Base-by-base conservation (phyloP, 2,888 invertebrate genomes). In the Imbricaverruca yamaguchii region DNA sequence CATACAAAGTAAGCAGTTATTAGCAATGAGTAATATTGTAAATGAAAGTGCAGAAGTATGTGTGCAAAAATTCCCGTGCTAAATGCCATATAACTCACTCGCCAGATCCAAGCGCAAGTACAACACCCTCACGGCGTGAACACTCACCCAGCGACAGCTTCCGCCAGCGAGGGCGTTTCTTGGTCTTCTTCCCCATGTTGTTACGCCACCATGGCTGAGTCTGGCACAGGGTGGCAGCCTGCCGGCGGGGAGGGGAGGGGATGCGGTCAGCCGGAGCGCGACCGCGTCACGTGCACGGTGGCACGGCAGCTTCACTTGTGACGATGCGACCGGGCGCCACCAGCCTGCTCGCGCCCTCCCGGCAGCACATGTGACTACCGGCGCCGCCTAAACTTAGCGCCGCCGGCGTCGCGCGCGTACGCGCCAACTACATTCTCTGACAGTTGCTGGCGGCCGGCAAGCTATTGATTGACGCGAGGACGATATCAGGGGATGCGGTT, bases 81-180 rank as follows among this genome's bases (percentile, higher is more conserved):
- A 39, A 39, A 39, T 39, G 39, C 4, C 39, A 39, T 4, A 39
- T 39, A 39, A 39, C 4, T 39, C 39, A 39, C 39, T 39, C 39
- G 39, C 39, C 39, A 39, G 39, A 39, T 39, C 39, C 39, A 39
- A 39, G 39, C 39, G 39, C 39, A 39, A 1, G 39, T 4, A 39
- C 39, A 39, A 39, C 39, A 39, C 39, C 39, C 39, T 39, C 39
- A 39, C 39, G 39, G 59, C 59, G 59, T 15, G 15, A 15, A 59
- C 9, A 74, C 74, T 74, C 74, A 74, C 74, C 74, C 4, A 74
- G 74, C 53, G 74, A 74, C 18, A 74, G 10, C 53, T 74, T 74
- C 74, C 74, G n/a, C 74, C 74, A 74, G 74, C 74, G 74, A 7
- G 74, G 74, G 15, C 74, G 74, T 10, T 74, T 74, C 74, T 74